A percentile compares a stretch with the other conserved stretches of the same genome.
phyloP scores from a whole-genome alignment of 2,888 invertebrate genomes.

The Mantis religiosa region DNA sequence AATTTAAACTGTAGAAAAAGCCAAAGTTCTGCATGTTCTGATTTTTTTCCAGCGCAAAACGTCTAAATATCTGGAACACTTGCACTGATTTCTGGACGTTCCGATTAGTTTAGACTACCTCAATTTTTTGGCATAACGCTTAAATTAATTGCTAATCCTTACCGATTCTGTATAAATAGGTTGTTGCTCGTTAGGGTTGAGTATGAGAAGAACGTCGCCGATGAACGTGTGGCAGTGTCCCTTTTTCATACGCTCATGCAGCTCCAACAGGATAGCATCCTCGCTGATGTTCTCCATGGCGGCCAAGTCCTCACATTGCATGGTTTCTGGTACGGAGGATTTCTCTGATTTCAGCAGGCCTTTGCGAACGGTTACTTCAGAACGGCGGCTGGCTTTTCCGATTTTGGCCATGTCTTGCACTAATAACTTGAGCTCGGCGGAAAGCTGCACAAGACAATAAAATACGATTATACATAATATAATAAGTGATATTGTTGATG shows the following conservation, averaged over 20 bases:
- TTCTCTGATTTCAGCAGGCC: conserved; percentile 24
- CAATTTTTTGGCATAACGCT: no score
- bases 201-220: conserved; percentile 71
- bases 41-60: no score
- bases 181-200: conserved; percentile 74
- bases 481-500: no score
- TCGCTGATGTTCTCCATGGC: conserved; percentile 72
- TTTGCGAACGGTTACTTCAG: conserved; percentile 16
- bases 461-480: no score
- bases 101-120: no score
- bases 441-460: conserved; percentile 50
- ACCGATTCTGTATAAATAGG: conserved; percentile 71
- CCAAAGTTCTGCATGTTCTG: no score
- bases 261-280: conserved; percentile 62
- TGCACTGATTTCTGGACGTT: no score
- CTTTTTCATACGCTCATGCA: conserved; percentile 62
- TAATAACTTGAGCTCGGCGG: conserved; percentile 65
- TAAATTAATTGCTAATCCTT: conserved; percentile 36
- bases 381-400: conserved; percentile 21
- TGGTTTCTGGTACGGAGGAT: conserved; percentile 57
- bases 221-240: conserved; percentile 72
- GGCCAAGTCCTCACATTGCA: conserved; percentile 81
- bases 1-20: no score
- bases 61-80: no score
- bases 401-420: conserved; percentile 50